Percentiles rank a stretch among this genome's conserved stretches.
phyloP scores from a whole-genome alignment of 1,140 invertebrate species.

The Babylonia areolata region DNA sequence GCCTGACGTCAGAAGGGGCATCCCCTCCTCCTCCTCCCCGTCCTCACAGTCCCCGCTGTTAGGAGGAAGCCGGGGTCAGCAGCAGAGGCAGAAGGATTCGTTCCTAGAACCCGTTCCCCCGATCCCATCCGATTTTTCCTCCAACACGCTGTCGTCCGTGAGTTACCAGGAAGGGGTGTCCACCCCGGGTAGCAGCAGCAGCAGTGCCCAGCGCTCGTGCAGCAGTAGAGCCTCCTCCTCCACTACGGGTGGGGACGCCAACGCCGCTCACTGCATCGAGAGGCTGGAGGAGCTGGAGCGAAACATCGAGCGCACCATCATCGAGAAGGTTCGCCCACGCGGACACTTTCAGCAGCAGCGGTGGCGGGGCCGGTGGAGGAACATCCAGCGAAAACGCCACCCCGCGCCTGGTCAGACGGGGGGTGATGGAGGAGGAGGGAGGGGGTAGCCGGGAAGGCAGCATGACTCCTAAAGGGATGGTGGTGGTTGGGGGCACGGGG shows the following conservation, averaged over 20 bases:
- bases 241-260: constrained; percentile 17
- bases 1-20: constrained; percentile 25
- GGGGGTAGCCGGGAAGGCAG: constrained; percentile 21
- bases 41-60: background rate
- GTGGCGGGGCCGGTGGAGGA: too few relatives aligned
- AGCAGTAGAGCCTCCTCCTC: constrained; percentile 28
- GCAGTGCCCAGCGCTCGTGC: constrained; percentile 16
- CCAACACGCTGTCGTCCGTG: constrained; percentile 4
- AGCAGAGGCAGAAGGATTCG: constrained; percentile 33
- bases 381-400: background rate
- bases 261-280: constrained; percentile 46
- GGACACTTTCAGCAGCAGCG: too few relatives aligned
- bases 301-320: constrained; percentile 44
- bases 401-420: background rate
- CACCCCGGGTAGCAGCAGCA: background rate
- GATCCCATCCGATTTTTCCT: constrained; percentile 31
- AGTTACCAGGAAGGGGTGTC: constrained; percentile 27
- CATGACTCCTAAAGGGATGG: constrained; percentile 11
- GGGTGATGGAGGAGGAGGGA: background rate
- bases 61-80: constrained; percentile 3
- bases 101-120: constrained; percentile 33
- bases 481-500: too few relatives aligned
- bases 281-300: constrained; percentile 47
- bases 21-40: too few relatives aligned
- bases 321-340: constrained; percentile 42